These are phyloP conservation scores for Hemithea aestivaria DNA, from an alignment of 2,888 invertebrate species.

Conservation along the genomic window DNA sequence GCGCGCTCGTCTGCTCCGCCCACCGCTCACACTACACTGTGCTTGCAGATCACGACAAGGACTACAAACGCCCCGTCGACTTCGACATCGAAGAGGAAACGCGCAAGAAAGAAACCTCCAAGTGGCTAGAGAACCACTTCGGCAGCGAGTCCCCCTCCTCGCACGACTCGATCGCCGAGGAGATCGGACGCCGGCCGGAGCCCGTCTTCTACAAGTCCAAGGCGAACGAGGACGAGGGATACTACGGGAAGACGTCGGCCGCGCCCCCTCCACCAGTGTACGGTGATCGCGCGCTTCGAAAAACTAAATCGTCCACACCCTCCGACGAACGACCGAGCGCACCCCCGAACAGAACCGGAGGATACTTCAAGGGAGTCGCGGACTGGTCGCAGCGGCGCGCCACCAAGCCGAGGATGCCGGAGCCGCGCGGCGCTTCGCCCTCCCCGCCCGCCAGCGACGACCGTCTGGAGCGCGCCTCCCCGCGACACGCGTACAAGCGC, in stretches of 20 bases:
- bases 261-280: conserved; percentile 68
- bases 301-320: conserved; percentile 75
- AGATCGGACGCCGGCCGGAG: conserved; percentile 80
- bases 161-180: conserved; percentile 83
- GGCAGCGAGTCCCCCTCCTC: conserved; percentile 91
- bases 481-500: conserved; percentile 68
- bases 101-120: conserved; percentile 92
- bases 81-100: conserved; percentile 94
- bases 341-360: conserved; percentile 65
- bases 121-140: conserved; percentile 95
- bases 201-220: conserved; percentile 88
- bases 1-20: conserved; percentile 49
- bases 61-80: conserved; percentile 89
- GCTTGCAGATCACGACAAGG: conserved; percentile 84
- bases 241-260: conserved; percentile 66
- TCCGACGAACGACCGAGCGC: conserved; percentile 71
- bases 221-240: conserved; percentile 64
- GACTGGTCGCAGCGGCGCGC: conserved; percentile 87
- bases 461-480: conserved; percentile 59
- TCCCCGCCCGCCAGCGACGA: conserved; percentile 67
- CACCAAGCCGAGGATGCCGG: conserved; percentile 72
- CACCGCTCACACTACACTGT: conserved; percentile 38
- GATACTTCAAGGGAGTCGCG: conserved; percentile 86
- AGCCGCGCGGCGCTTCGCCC: conserved; percentile 69
- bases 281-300: conserved; percentile 68